Conservation (phyloP, 2,113 vertebrate genomes). For the Grammatotria lemairii region DNA sequence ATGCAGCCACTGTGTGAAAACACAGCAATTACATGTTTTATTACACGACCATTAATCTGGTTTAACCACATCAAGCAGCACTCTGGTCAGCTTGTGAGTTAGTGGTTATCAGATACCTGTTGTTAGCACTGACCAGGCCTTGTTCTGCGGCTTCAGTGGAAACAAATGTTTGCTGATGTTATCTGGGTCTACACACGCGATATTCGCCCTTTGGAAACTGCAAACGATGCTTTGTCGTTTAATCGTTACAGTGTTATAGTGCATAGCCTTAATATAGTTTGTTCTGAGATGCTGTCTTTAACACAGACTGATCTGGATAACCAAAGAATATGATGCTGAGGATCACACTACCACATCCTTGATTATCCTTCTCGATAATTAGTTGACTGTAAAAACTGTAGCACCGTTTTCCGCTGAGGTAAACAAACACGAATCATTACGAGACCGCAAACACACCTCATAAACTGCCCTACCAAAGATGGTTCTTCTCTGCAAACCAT, state of each 20-base stretch:
- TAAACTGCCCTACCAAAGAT: constrained; percentile 30
- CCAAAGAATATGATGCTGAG: not conserved
- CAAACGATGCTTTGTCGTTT: not conserved
- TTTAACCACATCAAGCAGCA: not conserved
- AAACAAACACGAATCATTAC: not conserved
- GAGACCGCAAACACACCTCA: not conserved
- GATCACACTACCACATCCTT: not conserved
- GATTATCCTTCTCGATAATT: not conserved
- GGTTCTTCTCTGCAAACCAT: constrained; percentile 21
- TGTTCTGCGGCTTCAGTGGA: not conserved
- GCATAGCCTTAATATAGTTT: not conserved
- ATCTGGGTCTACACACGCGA: constrained; percentile 1
- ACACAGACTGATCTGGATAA: not conserved
- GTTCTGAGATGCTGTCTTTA: not conserved
- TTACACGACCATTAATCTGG: not conserved
- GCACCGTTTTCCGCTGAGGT: not conserved
- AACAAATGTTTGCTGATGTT: constrained; percentile 23
- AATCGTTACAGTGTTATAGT: not conserved
- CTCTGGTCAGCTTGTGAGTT: not conserved
- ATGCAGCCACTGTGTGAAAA: not conserved
- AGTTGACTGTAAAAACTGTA: not conserved
- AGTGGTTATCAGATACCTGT: constrained; percentile 15
- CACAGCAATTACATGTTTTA: not conserved
- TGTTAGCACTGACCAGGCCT: constrained; percentile 21
- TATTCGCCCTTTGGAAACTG: not conserved